Evolutionary conservation across 2,888 invertebrate genomes (phyloP).

Genomic region (Stictocephala bisonia): DNA sequence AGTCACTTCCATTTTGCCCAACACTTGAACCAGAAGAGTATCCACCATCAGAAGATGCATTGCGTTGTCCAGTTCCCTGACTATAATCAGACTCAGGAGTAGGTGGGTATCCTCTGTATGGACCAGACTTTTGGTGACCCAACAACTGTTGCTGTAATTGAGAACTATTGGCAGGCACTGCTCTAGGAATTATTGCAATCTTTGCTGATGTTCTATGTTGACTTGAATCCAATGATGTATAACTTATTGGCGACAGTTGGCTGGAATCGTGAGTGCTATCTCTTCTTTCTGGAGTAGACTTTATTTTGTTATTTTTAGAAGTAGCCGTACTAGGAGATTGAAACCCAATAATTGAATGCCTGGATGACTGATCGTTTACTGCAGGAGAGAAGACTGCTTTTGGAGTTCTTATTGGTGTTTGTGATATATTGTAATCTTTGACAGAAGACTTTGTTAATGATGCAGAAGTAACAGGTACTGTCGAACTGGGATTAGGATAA

Average conservation of each 20-base stretch:
- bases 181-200: slow-evolving; percentile 7
- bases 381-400: slow-evolving; percentile 63
- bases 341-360: too few species aligned
- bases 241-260: slow-evolving; percentile 81
- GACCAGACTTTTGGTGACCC: slow-evolving; percentile 2
- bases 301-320: slow-evolving; percentile 54
- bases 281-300: slow-evolving; percentile 57
- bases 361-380: slow-evolving; percentile 64
- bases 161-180: slow-evolving; percentile 9
- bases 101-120: slow-evolving; percentile 19
- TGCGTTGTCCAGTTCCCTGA: slow-evolving; percentile 35
- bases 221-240: slow-evolving; percentile 76
- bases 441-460: slow-evolving; percentile 67
- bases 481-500: neutral
- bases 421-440: slow-evolving; percentile 75
- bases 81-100: slow-evolving; percentile 49
- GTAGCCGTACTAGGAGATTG: slow-evolving; percentile 37
- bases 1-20: slow-evolving; percentile 74
- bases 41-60: slow-evolving; percentile 48
- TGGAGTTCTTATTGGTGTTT: slow-evolving; percentile 67
- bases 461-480: slow-evolving; percentile 72
- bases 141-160: slow-evolving; percentile 38
- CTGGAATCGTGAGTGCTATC: slow-evolving; percentile 68
- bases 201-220: slow-evolving; percentile 21
- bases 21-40: slow-evolving; percentile 58